phyloP scores from a whole-genome alignment of 2,797 vertebrate species.

The Hafferia zeledoni region DNA sequence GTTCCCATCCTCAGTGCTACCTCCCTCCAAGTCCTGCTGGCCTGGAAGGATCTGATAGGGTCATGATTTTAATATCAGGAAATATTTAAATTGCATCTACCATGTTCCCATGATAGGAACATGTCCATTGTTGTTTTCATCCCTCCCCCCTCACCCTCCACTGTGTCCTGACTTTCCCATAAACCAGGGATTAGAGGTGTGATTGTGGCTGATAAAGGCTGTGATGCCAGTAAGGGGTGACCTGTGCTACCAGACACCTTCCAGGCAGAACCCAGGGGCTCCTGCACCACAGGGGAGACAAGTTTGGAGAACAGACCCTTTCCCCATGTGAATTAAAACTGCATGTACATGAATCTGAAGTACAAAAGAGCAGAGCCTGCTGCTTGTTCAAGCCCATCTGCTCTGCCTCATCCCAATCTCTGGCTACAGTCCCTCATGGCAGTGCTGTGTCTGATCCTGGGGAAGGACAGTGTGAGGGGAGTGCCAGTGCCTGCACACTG shows the following conservation, averaged over 20 bases:
- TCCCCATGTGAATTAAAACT: not conserved
- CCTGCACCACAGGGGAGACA: not conserved
- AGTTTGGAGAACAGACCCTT: not conserved
- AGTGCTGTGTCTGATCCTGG: not conserved
- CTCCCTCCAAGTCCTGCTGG: not conserved
- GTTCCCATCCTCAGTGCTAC: not conserved
- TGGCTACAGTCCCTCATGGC: not conserved
- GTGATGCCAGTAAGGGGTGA: not conserved
- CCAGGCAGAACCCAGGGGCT: not conserved
- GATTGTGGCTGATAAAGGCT: not conserved
- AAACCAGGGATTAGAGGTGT: not conserved
- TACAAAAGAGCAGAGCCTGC: not conserved
- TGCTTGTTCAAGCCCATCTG: not conserved
- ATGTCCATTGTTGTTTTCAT: not conserved
- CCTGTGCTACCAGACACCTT: not conserved
- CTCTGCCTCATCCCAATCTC: not conserved
- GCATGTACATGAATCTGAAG: not conserved
- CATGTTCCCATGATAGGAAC: not conserved
- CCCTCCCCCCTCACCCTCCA: fast-evolving
- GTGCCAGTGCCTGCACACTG: not conserved
- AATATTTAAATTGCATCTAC: fast-evolving
- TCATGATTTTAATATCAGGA: not conserved
- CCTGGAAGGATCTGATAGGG: not conserved
- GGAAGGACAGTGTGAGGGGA: not conserved
- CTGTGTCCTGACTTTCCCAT: not conserved